Evolutionary conservation across 1,140 invertebrate genomes (phyloP), one percentile per base, ranked within the genome.

Genomic region (Heliothis subflexa): DNA sequence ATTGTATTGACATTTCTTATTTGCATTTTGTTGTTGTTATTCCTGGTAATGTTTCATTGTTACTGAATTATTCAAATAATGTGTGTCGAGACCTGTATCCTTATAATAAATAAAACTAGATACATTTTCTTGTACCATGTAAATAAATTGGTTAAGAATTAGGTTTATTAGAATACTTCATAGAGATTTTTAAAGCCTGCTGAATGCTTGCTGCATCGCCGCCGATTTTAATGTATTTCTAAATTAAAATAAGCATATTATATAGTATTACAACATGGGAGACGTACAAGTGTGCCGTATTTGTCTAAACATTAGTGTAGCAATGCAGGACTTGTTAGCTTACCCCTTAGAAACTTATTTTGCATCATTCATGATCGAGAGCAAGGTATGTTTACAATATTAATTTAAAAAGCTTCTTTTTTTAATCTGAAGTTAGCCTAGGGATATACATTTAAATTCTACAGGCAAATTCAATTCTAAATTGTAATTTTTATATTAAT

Each of bases 241-340:
- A 10, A 59, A 10, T 59, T 59, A 21, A 59, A 10, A 16, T 16
- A 9, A 2, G n/a, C 21, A 1, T 14, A 13, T 1, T 59, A 28
- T 2, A 5, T 28, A 28, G 21, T 45, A 50, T 11, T 78, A 77
- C 25, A 85, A 25, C 10, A 92, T 93, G 90, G 86, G 86, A 71
- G 78, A 87, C 25, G 50, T 89, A 10, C 86, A 81, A 88, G 87
- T 89, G 25, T 93, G 91, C 64, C 83, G 89, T 62, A 85, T 90
- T 80, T 93, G 90, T 52, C 85, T 93, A n/a, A 78, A 83, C 28
- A 86, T 78, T 62, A 85, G 86, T 64, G 88, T 88, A 21, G 89
- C 84, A 50, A 86, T 93, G 83, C 79, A 85, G 64, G 81, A 88
- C 82, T 68, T 92, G 5, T 75, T 80, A 18, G 78, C 74, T 18